phyloP scores from a whole-genome alignment of 2,888 invertebrate genomes.

The Endotricha flammealis region DNA sequence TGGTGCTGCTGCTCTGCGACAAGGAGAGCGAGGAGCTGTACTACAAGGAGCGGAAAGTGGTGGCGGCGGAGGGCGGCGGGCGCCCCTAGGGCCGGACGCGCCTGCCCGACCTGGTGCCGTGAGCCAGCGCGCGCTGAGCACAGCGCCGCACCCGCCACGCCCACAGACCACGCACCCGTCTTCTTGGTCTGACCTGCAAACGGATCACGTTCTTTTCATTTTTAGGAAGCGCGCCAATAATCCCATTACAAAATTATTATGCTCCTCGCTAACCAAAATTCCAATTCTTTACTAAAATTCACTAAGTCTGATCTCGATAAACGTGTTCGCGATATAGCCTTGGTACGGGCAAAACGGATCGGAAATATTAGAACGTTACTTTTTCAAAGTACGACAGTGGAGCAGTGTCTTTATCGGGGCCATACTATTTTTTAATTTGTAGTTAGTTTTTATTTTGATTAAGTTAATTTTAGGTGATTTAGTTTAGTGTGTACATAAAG shows the following conservation, averaged over 20 bases:
- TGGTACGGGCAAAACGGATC: no score
- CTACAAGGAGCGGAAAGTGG: conserved; percentile 96
- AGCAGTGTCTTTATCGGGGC: conserved; percentile 23
- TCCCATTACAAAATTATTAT: neutral
- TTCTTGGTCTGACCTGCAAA: neutral
- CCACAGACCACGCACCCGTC: conserved; percentile 19
- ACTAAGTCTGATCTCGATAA: conserved; percentile 4
- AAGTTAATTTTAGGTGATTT: conserved; percentile 20
- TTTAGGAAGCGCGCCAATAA: neutral
- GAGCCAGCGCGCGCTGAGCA: conserved; percentile 46
- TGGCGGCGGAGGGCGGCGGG: conserved; percentile 54
- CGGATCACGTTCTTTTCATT: neutral
- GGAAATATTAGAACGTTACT: neutral
- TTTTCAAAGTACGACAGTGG: neutral
- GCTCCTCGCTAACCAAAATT: no score
- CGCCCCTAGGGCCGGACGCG: conserved; percentile 78
- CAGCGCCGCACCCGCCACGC: conserved; percentile 41
- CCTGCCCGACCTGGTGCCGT: conserved; percentile 80
- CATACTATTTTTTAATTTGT: conserved; percentile 31
- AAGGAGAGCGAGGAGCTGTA: conserved; percentile 99
- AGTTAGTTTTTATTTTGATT: conserved; percentile 32
- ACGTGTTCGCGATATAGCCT: conserved; percentile 7
- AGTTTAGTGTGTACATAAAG: conserved; percentile 17
- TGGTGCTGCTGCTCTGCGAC: conserved; percentile 95
- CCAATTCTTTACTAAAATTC: no score